Evolutionary conservation across 2,113 vertebrate species (phyloP).

Genomic region (Maccullochella peelii): DNA sequence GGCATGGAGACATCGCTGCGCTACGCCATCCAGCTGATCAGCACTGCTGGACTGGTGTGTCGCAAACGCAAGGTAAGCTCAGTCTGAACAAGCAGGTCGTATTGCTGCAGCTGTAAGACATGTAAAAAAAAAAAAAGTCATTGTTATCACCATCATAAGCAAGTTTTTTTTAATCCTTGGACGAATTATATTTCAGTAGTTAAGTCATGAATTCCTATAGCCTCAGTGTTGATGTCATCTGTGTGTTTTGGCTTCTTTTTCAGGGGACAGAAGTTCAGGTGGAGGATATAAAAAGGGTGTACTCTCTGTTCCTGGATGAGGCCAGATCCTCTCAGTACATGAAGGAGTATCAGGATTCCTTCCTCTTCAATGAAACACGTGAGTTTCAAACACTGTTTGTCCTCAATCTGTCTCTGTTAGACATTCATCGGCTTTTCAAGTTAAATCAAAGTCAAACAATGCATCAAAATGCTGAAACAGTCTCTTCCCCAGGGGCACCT

Average conservation of each 20-base stretch:
- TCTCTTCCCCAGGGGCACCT: not conserved
- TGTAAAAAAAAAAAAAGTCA: too few species aligned
- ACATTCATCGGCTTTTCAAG: not conserved
- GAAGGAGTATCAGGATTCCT: constrained; percentile 95
- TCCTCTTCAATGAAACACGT: constrained; percentile 95
- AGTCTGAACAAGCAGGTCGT: too few species aligned
- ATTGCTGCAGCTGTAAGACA: not conserved
- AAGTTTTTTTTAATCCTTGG: not conserved
- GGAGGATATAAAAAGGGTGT: constrained; percentile 93
- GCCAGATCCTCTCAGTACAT: constrained; percentile 93
- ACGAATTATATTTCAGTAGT: not conserved
- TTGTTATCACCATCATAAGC: not conserved
- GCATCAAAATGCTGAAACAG: not conserved
- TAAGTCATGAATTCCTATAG: not conserved
- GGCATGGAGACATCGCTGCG: constrained; percentile 92
- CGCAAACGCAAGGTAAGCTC: constrained; percentile 89
- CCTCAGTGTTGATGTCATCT: not conserved
- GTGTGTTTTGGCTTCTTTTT: constrained; percentile 11
- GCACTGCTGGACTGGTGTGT: constrained; percentile 91
- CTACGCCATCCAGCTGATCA: constrained; percentile 95
- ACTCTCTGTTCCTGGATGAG: constrained; percentile 94
- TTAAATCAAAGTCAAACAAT: not conserved
- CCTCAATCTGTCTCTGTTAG: not conserved
- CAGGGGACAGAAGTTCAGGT: constrained; percentile 95
- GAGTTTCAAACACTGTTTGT: constrained; percentile 74